These are phyloP conservation scores for Orthosia cruda DNA, from an alignment of 2,888 invertebrate genomes.

Conservation along the genomic window DNA sequence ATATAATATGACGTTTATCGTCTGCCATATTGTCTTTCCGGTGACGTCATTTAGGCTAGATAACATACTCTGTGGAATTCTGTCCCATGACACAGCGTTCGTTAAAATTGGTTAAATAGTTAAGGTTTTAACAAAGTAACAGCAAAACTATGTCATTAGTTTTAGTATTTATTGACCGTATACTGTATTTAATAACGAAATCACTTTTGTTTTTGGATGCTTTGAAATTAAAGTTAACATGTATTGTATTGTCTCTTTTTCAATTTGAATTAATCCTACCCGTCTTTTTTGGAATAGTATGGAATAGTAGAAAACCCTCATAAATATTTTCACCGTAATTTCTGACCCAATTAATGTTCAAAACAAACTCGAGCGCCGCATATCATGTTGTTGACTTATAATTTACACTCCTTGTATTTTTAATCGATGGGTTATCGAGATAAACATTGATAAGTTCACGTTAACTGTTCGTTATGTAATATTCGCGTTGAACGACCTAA, in stretches of 20 bases:
- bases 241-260: background rate
- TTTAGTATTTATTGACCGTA: too few species aligned
- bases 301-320: background rate
- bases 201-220: too few species aligned
- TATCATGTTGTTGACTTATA: constrained; percentile 34
- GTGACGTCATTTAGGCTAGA: constrained; percentile 6
- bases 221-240: too few species aligned
- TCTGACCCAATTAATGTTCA: constrained; percentile 21
- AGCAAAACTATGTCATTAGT: too few species aligned
- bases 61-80: background rate
- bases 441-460: constrained; percentile 33
- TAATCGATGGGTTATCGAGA: constrained; percentile 36
- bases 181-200: too few species aligned
- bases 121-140: too few species aligned
- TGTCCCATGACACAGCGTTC: background rate
- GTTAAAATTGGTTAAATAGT: background rate
- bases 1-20: background rate
- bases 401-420: constrained; percentile 31
- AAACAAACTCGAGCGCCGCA: constrained; percentile 17
- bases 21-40: constrained; percentile 13
- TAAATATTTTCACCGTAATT: constrained; percentile 4
- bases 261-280: background rate
- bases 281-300: background rate
- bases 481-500: constrained; percentile 25
- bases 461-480: constrained; percentile 14